phyloP scores from a whole-genome alignment of 64 coral and sea anemone species.

The Stylophora pistillata region DNA sequence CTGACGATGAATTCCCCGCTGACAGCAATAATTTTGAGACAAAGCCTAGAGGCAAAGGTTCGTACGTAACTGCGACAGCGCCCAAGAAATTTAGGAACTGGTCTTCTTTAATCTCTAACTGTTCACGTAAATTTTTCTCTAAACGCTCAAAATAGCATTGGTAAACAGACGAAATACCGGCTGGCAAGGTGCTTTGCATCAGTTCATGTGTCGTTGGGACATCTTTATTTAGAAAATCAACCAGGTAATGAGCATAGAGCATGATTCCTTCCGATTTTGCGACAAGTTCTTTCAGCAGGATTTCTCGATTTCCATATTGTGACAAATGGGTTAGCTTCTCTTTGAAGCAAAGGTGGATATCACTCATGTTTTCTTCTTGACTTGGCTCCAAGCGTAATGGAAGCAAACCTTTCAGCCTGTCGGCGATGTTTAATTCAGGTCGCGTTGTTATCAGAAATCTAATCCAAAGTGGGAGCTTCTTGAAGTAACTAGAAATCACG shows the following conservation, averaged over 20 bases:
- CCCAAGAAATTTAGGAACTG: constrained; percentile 28
- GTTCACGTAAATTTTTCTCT: not conserved
- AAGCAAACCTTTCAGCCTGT: not conserved
- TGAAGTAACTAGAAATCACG: constrained; percentile 11
- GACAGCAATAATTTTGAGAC: not conserved
- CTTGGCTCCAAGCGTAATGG: not conserved
- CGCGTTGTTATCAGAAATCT: constrained; percentile 45
- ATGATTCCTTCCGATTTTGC: no score
- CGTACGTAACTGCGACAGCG: constrained; percentile 16
- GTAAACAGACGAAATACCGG: constrained; percentile 23
- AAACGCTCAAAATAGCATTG: constrained; percentile 41
- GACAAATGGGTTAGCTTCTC: not conserved
- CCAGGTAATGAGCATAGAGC: no score
- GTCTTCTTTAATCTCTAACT: not conserved
- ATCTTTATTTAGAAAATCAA: not conserved
- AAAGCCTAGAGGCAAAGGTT: constrained; percentile 26
- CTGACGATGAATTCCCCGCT: no score
- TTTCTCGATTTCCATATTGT: not conserved
- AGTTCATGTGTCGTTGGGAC: not conserved
- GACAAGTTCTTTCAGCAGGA: no score
- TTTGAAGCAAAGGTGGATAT: constrained; percentile 13
- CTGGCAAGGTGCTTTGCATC: not conserved
- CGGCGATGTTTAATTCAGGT: constrained; percentile 20
- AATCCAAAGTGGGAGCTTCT: constrained; percentile 11
- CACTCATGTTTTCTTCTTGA: not conserved